A percentile compares a stretch with the other conserved stretches of the same genome.
These are phyloP conservation scores for Hoplostethus mediterraneus DNA, from an alignment of 2,797 vertebrate genomes.

Conservation along the genomic window DNA sequence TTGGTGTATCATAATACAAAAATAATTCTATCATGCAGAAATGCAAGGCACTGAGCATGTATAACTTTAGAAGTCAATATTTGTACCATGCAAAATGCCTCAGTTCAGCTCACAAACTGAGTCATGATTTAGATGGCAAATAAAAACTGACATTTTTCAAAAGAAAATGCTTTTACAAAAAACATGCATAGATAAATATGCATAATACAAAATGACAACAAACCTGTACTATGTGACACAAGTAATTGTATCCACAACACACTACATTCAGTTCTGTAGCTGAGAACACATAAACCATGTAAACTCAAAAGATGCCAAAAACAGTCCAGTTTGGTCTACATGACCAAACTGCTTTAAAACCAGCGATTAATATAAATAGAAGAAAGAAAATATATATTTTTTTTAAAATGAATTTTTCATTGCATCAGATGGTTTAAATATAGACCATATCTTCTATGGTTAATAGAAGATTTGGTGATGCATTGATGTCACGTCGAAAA, in stretches of 20 bases:
- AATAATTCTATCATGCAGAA: background rate
- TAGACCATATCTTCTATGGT: background rate
- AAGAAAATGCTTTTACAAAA: too few relatives aligned
- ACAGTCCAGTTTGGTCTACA: background rate
- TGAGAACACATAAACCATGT: background rate
- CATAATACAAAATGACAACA: conserved; percentile 25
- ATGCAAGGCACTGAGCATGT: background rate
- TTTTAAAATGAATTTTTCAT: background rate
- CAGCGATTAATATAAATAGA: background rate
- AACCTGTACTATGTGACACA: background rate
- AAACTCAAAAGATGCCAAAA: conserved; percentile 2
- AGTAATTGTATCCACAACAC: background rate
- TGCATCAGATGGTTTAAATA: background rate
- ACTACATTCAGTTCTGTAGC: background rate
- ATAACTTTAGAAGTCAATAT: too few relatives aligned
- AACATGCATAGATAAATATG: conserved; percentile 9
- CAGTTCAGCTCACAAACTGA: too few relatives aligned
- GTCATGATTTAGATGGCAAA: too few relatives aligned
- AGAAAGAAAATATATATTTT: conserved; percentile 6
- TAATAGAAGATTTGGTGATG: background rate
- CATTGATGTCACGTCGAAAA: background rate
- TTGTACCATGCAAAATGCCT: too few relatives aligned
- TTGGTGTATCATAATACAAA: background rate
- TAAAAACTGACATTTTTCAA: too few relatives aligned
- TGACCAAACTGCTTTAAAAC: conserved; percentile 1